Conservation (phyloP, 2,113 vertebrate genomes). For the Columbina picui region DNA sequence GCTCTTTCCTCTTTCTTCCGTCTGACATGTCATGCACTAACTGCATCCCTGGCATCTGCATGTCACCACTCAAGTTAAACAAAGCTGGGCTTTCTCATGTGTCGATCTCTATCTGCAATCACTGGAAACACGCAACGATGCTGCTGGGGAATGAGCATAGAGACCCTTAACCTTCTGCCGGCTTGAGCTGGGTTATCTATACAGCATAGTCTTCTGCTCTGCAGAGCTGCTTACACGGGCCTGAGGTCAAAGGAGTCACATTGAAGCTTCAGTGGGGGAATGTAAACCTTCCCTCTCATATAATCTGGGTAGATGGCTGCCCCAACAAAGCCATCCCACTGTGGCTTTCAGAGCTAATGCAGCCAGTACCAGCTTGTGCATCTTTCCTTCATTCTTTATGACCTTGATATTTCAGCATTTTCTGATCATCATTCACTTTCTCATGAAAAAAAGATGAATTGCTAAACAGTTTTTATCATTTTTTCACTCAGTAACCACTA, state of each 20-base stretch:
- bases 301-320: neutral
- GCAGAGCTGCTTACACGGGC: neutral
- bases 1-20: neutral
- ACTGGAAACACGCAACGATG: neutral
- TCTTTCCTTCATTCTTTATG: neutral
- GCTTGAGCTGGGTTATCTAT: neutral
- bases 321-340: neutral
- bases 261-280: neutral
- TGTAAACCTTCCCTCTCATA: neutral
- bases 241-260: neutral
- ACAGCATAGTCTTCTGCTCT: neutral
- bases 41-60: neutral
- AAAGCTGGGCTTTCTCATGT: neutral
- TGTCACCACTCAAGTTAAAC: neutral
- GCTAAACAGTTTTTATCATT: neutral
- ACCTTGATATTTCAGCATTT: neutral
- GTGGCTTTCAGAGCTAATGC: neutral
- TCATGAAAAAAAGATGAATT: neutral
- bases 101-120: rapidly evolving
- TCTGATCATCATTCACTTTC: neutral
- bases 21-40: neutral
- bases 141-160: rapidly evolving
- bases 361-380: neutral
- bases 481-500: neutral
- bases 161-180: neutral